Percentiles rank a stretch among this genome's conserved stretches.
These are phyloP conservation scores for Panurus biarmicus DNA, from an alignment of 2,113 vertebrate species.

Conservation along the genomic window DNA sequence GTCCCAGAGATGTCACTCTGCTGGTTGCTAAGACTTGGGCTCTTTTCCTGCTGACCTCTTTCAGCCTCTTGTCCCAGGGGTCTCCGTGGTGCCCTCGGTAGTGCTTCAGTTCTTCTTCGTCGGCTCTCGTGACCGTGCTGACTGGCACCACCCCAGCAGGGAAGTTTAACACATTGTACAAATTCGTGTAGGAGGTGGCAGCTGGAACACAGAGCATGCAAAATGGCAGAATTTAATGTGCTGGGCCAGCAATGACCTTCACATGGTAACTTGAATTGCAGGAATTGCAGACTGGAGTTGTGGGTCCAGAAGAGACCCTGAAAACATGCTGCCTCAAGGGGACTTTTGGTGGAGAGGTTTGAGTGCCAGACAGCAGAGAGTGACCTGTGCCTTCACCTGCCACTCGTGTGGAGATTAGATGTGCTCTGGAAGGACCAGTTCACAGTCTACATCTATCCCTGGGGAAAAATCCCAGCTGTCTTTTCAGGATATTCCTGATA, in stretches of 20 bases:
- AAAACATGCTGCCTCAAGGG: neutral
- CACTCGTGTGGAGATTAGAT: neutral
- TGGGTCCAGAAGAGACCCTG: neutral
- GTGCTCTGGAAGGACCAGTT: neutral
- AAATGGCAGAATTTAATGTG: neutral
- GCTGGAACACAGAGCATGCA: constrained; percentile 53
- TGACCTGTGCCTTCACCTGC: neutral
- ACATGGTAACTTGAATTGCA: neutral
- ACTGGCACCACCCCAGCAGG: constrained; percentile 82
- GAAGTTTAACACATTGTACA: constrained; percentile 85
- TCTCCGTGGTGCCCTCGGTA: constrained; percentile 73
- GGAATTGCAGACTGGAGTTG: neutral
- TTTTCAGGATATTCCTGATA: neutral
- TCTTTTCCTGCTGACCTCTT: constrained; percentile 65
- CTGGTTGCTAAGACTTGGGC: neutral
- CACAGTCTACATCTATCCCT: neutral
- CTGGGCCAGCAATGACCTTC: neutral
- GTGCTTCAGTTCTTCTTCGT: constrained; percentile 77
- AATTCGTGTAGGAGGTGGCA: constrained; percentile 51
- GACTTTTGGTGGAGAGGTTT: neutral
- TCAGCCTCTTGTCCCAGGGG: constrained; percentile 70
- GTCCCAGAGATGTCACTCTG: neutral
- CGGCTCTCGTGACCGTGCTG: constrained; percentile 72
- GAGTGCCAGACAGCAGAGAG: neutral
- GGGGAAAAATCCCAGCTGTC: neutral